Percentiles rank a stretch among this genome's conserved stretches.
phyloP scores from a whole-genome alignment of 2,888 invertebrate species.

The Physocephala rufipes region DNA sequence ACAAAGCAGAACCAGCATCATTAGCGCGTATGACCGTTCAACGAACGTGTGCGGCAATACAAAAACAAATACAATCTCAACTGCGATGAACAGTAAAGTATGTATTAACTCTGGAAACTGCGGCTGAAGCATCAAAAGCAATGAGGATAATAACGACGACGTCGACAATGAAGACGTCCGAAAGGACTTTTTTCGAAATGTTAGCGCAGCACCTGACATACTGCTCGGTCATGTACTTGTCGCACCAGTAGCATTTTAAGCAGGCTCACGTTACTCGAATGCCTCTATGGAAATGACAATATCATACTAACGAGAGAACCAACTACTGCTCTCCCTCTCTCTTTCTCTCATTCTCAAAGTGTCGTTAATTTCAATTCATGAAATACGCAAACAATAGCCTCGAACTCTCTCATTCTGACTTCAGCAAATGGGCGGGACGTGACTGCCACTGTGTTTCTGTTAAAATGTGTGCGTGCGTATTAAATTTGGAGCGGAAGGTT shows the following conservation, averaged over 20 bases:
- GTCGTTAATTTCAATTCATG: no score
- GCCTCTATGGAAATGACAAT: slow-evolving; percentile 17
- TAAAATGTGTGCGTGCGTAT: slow-evolving; percentile 22
- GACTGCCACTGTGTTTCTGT: slow-evolving; percentile 57
- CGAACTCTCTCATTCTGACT: slow-evolving; percentile 32
- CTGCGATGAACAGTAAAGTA: slow-evolving; percentile 40
- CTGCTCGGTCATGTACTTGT: slow-evolving; percentile 64
- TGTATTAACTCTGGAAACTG: neutral
- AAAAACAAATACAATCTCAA: slow-evolving; percentile 22
- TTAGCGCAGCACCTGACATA: slow-evolving; percentile 59
- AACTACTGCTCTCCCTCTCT: slow-evolving; percentile 37
- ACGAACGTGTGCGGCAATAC: slow-evolving; percentile 35
- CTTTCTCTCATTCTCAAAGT: slow-evolving; percentile 18
- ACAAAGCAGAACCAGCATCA: slow-evolving; percentile 33
- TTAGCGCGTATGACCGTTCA: slow-evolving; percentile 15
- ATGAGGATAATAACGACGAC: slow-evolving; percentile 16
- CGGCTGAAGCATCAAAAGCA: neutral
- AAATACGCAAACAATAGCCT: no score
- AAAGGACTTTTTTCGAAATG: no score
- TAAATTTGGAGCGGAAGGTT: slow-evolving; percentile 18
- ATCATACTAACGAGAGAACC: slow-evolving; percentile 18
- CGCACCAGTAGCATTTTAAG: slow-evolving; percentile 67
- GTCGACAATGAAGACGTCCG: slow-evolving; percentile 21
- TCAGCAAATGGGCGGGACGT: slow-evolving; percentile 68
- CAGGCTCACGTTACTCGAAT: slow-evolving; percentile 64